Conservation (phyloP, 2,113 vertebrate species). For the Leucopternis melanops region DNA sequence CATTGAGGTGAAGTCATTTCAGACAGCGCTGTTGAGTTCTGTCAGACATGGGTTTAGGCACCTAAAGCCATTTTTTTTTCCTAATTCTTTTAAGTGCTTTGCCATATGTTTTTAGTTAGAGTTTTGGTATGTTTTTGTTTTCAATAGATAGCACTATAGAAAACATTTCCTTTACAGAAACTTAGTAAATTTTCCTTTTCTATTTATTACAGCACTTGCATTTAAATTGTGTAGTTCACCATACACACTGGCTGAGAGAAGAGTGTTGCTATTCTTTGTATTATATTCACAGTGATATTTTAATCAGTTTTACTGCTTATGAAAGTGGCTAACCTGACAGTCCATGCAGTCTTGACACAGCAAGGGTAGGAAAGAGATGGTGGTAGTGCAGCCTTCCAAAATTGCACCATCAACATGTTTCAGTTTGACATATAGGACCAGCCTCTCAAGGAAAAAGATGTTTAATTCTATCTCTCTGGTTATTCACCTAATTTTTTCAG, state of each 20-base stretch:
- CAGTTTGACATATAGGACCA: background rate
- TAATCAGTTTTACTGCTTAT: background rate
- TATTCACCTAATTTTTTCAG: background rate
- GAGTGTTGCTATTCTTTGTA: background rate
- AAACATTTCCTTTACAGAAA: background rate
- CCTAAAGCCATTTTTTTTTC: background rate
- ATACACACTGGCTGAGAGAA: background rate
- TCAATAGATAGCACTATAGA: background rate
- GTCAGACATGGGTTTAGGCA: background rate
- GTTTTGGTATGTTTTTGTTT: background rate
- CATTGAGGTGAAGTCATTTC: accelerated
- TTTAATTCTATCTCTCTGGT: background rate
- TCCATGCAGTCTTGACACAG: background rate
- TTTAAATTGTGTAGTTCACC: background rate
- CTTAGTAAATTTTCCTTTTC: background rate
- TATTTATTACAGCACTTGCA: background rate
- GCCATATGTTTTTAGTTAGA: background rate
- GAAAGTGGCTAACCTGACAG: background rate
- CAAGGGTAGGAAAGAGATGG: background rate
- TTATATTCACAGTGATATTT: background rate
- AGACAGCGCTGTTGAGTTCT: background rate
- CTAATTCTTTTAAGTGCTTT: background rate
- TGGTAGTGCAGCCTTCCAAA: background rate
- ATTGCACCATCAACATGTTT: background rate
- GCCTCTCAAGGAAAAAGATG: background rate